These are phyloP conservation scores for Pomacea canaliculata DNA, from an alignment of 2,888 invertebrate genomes.

Conservation along the genomic window DNA sequence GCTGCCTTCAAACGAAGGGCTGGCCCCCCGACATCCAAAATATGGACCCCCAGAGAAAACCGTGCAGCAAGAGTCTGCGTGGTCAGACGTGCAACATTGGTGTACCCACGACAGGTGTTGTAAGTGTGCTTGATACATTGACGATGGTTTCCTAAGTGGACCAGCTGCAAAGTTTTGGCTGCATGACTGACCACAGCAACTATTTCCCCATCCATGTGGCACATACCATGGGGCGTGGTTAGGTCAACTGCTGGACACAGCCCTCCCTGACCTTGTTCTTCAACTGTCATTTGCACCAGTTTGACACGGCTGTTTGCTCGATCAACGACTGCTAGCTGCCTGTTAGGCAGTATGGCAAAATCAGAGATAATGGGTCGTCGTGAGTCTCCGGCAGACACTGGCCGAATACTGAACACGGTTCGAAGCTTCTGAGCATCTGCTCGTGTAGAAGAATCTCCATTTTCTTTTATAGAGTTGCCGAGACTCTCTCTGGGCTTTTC, in stretches of 20 bases:
- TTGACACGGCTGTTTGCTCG: constrained; percentile 22
- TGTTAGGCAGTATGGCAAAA: constrained; percentile 20
- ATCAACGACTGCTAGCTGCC: constrained; percentile 13
- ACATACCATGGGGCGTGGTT: constrained; percentile 17
- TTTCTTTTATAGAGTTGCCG: background rate
- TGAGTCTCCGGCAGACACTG: constrained; percentile 18
- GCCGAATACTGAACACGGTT: constrained; percentile 12
- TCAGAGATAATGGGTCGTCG: constrained; percentile 25
- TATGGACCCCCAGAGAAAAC: constrained; percentile 22
- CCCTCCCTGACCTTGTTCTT: constrained; percentile 19
- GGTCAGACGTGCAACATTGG: constrained; percentile 18
- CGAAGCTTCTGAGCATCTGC: constrained; percentile 12
- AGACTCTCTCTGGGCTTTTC: too few species aligned
- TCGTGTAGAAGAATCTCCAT: background rate
- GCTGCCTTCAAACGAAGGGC: constrained; percentile 17
- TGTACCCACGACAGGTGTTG: constrained; percentile 24
- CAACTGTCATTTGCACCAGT: constrained; percentile 15
- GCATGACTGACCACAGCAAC: constrained; percentile 24
- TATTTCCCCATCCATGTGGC: constrained; percentile 17
- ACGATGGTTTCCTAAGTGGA: background rate
- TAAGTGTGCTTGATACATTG: constrained; percentile 11
- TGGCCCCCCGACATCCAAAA: constrained; percentile 21
- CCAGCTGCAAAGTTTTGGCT: constrained; percentile 22
- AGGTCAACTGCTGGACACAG: constrained; percentile 16
- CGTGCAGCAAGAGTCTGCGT: constrained; percentile 14